Percentiles rank a stretch among this genome's conserved stretches.
These are phyloP conservation scores for Spheniscus mendiculus DNA, from an alignment of 2,113 vertebrate species.

Conservation along the genomic window DNA sequence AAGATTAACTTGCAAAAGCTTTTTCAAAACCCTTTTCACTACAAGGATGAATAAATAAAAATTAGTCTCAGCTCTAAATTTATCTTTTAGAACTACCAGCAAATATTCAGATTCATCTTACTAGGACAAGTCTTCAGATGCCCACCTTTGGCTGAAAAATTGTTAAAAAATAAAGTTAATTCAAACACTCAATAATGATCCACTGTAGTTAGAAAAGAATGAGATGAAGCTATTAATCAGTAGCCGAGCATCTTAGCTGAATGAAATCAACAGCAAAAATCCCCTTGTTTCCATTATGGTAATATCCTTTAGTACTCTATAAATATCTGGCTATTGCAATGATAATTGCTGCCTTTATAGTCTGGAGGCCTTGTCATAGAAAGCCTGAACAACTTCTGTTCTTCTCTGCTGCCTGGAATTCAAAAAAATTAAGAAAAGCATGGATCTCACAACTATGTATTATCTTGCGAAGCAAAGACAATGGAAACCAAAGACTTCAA, in stretches of 20 bases:
- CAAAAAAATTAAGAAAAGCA: not conserved
- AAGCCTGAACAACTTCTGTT: not conserved
- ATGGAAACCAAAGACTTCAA: not conserved
- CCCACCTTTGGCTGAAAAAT: not conserved
- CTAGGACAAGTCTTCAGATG: not conserved
- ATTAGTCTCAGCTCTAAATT: not conserved
- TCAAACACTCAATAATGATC: not conserved
- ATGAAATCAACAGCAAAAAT: not conserved
- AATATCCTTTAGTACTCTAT: not conserved
- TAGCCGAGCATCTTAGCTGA: not conserved
- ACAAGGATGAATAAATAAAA: not conserved
- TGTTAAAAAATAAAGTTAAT: not conserved
- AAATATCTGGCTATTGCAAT: not conserved
- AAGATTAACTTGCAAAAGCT: not conserved
- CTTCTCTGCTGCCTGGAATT: not conserved
- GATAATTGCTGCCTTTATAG: not conserved
- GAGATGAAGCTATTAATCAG: not conserved
- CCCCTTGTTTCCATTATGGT: not conserved
- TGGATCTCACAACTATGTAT: not conserved
- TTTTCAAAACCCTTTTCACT: not conserved
- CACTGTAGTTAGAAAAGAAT: not conserved
- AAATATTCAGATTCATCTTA: not conserved
- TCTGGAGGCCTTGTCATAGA: not conserved
- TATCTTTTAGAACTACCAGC: not conserved
- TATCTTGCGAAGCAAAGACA: not conserved